A percentile compares a stretch with the other conserved stretches of the same genome.
These are phyloP conservation scores for Oryctolagus cuniculus DNA, from an alignment of 2,113 vertebrate species.

Conservation along the genomic window DNA sequence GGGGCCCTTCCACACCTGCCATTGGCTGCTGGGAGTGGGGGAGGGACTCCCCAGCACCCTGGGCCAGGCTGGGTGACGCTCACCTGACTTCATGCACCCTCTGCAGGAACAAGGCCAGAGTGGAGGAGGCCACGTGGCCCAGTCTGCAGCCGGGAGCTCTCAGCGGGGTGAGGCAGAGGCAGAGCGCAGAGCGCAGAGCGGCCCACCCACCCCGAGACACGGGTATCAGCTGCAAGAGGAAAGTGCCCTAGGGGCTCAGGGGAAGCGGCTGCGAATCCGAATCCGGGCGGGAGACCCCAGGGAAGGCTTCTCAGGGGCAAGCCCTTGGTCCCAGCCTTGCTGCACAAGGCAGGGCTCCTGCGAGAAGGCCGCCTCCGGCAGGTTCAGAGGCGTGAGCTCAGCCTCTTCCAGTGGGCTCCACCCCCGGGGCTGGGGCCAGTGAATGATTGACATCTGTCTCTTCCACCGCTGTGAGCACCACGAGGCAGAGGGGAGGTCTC, in stretches of 20 bases:
- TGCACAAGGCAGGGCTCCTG: no score
- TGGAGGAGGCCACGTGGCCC: no score
- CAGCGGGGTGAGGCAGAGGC: background rate
- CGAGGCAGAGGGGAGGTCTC: background rate
- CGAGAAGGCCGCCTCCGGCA: no score
- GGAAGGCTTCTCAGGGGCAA: background rate
- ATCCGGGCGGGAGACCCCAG: background rate
- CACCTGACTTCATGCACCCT: rapidly evolving
- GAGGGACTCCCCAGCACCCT: background rate
- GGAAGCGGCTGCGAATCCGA: background rate
- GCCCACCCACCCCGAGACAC: rapidly evolving
- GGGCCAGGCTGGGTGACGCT: background rate
- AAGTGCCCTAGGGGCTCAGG: background rate
- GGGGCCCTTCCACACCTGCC: no score
- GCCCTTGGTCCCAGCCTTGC: no score
- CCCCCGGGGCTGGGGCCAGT: no score
- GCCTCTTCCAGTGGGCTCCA: no score
- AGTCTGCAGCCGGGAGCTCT: background rate
- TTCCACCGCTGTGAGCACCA: background rate
- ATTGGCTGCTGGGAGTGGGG: background rate
- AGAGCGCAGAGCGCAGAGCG: background rate
- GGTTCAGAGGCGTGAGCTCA: no score
- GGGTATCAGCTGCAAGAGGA: background rate
- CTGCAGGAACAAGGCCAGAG: background rate
- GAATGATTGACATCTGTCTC: slow-evolving; percentile 15